A percentile compares a stretch with the other conserved stretches of the same genome.
phyloP scores from a whole-genome alignment of 2,113 vertebrate genomes.

The Halcyon malimbica region DNA sequence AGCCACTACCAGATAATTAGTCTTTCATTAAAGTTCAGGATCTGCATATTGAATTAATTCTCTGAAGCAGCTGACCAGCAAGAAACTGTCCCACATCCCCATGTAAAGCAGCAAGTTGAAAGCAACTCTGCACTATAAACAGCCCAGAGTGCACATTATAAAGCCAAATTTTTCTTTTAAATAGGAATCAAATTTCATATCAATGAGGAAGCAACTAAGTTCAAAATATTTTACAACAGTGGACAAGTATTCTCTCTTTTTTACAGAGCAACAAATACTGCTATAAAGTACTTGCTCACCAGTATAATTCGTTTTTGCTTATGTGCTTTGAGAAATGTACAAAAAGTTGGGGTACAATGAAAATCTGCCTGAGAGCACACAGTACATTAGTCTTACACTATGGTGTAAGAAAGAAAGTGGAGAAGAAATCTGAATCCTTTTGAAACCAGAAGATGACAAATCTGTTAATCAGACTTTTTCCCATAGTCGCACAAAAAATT shows the following conservation, averaged over 20 bases:
- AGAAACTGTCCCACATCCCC: neutral
- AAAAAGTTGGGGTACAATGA: neutral
- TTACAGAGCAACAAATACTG: neutral
- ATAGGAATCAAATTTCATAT: neutral
- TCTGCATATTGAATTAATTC: neutral
- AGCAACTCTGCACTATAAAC: neutral
- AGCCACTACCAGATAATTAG: neutral
- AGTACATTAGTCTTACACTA: neutral
- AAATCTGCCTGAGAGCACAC: neutral
- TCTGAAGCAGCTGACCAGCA: neutral
- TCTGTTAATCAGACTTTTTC: neutral
- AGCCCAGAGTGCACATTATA: neutral
- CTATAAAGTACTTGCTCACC: neutral
- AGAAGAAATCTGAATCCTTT: neutral
- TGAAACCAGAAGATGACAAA: neutral
- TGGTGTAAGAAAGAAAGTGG: neutral
- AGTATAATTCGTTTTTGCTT: neutral
- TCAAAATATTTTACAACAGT: neutral
- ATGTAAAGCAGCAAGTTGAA: neutral
- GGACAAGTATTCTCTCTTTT: neutral
- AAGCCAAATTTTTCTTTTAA: neutral
- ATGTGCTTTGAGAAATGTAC: neutral
- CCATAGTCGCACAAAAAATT: rapidly evolving
- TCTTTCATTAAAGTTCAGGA: neutral
- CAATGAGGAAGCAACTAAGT: neutral